Evolutionary conservation across 2,888 invertebrate species (phyloP).

Genomic region (Drosophila nigritarsus): DNA sequence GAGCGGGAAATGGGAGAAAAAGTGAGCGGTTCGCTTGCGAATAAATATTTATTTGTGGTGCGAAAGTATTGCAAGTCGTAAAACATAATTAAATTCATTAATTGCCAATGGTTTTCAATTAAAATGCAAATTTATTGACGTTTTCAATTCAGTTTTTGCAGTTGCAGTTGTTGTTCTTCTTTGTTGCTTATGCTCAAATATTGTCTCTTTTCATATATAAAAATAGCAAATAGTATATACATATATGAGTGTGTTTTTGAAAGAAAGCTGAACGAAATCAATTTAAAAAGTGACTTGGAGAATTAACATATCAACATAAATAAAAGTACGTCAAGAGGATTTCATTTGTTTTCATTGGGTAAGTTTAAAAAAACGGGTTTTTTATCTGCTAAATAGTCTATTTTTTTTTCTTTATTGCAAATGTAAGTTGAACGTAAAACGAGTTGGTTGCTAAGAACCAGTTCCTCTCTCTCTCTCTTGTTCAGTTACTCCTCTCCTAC

Average conservation of each 20-base stretch:
- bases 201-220: conserved; percentile 36
- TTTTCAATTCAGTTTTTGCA: conserved; percentile 21
- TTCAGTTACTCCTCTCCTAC: conserved; percentile 24
- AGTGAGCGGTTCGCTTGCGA: conserved; percentile 56
- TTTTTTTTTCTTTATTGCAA: conserved; percentile 37
- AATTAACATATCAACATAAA: conserved; percentile 40
- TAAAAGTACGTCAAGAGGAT: conserved; percentile 1
- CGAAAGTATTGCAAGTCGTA: conserved; percentile 40
- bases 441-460: conserved; percentile 74
- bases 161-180: conserved; percentile 15
- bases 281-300: conserved; percentile 24
- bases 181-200: conserved; percentile 48
- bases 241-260: conserved; percentile 13
- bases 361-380: conserved; percentile 60
- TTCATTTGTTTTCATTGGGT: conserved; percentile 51
- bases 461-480: conserved; percentile 31
- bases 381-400: conserved; percentile 16
- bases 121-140: conserved; percentile 22
- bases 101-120: conserved; percentile 38
- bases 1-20: conserved; percentile 42
- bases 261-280: conserved; percentile 5
- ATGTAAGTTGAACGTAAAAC: conserved; percentile 54
- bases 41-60: conserved; percentile 52
- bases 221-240: conserved; percentile 51
- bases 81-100: conserved; percentile 56